Conservation (phyloP, 37 sponge, comb jelly and placozoan species). For the Aphrocallistes beatrix region DNA sequence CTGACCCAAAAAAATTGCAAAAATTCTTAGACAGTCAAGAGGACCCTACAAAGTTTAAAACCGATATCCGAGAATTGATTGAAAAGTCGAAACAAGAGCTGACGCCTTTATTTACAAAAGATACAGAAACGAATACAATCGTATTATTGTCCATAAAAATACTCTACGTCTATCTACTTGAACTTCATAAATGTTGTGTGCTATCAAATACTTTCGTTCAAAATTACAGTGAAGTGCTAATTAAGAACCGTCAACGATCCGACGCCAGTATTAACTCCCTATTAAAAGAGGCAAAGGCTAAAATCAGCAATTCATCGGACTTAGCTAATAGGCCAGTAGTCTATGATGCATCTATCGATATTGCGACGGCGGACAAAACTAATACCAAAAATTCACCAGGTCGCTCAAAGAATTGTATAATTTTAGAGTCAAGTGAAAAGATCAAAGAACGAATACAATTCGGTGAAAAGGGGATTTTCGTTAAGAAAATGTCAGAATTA, state of each 20-base stretch:
- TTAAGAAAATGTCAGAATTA: background rate
- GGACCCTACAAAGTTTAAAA: background rate
- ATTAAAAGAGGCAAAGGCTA: background rate
- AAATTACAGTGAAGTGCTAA: background rate
- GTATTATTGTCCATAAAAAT: conserved; percentile 4
- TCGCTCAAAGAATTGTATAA: background rate
- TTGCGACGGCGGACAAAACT: background rate
- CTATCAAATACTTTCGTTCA: background rate
- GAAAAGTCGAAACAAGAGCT: background rate
- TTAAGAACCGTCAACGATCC: background rate
- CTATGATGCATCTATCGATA: background rate
- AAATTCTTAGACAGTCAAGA: background rate
- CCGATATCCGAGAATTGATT: background rate
- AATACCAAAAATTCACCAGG: background rate
- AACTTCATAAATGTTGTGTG: background rate
- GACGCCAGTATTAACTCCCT: background rate
- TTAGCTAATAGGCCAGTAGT: background rate
- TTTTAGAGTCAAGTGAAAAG: background rate
- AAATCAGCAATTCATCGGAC: background rate
- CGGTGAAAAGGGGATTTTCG: background rate
- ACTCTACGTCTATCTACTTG: background rate
- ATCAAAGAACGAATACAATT: background rate
- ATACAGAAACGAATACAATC: background rate
- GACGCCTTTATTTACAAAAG: background rate
- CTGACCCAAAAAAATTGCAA: background rate